Conservation (phyloP, 2,888 invertebrate genomes). For the Chymomyza amoena region DNA sequence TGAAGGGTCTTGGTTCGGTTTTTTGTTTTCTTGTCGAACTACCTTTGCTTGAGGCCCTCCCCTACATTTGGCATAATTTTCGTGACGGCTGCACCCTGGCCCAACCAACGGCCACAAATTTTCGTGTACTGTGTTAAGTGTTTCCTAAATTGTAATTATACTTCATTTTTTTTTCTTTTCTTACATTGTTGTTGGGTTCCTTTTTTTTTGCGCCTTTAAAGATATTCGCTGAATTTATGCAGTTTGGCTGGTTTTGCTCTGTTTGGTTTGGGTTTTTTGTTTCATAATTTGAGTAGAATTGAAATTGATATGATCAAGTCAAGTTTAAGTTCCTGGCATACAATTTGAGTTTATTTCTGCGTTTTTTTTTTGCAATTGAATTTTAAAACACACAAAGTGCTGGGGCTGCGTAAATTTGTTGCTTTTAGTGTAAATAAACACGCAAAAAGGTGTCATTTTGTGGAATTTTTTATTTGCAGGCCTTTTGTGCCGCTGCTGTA, state of each 20-base stretch:
- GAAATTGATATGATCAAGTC: constrained; percentile 63
- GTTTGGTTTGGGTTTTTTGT: constrained; percentile 30
- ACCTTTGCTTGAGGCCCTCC: neutral
- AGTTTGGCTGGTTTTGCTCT: constrained; percentile 19
- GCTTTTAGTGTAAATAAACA: neutral
- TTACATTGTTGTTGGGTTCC: neutral
- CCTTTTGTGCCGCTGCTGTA: neutral
- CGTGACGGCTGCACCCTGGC: constrained; percentile 24
- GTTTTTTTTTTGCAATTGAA: constrained; percentile 59
- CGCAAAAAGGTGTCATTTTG: neutral
- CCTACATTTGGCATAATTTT: constrained; percentile 7
- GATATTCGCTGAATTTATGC: constrained; percentile 55
- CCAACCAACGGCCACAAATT: constrained; percentile 18
- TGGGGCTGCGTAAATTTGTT: neutral
- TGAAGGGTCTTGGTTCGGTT: constrained; percentile 38
- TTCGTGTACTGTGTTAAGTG: constrained; percentile 58
- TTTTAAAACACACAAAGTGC: constrained; percentile 49
- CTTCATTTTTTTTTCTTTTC: constrained; percentile 17
- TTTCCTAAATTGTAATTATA: constrained; percentile 71
- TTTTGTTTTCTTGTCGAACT: neutral
- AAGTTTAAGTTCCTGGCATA: neutral
- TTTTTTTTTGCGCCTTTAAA: constrained; percentile 47
- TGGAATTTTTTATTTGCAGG: neutral
- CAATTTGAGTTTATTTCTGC: neutral
- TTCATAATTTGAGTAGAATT: constrained; percentile 44